phyloP scores from a whole-genome alignment of 2,888 invertebrate genomes.

The Oegoconia quadripuncta region DNA sequence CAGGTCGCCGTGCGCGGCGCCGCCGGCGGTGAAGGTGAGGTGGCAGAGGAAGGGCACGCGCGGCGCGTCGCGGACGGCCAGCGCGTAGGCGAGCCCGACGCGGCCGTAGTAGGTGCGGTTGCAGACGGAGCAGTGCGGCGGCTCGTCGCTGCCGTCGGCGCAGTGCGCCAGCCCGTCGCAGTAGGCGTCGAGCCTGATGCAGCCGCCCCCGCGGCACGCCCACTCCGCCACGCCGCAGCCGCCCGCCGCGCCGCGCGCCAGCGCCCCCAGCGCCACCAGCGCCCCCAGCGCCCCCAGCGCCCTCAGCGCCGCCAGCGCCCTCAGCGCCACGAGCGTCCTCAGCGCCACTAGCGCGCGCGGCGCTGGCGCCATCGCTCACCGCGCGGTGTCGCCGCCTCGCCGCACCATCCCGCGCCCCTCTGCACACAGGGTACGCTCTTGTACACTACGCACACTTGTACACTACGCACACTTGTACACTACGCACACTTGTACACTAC shows the following conservation, averaged over 20 bases:
- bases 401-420: slow-evolving; percentile 10
- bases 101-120: slow-evolving; percentile 95
- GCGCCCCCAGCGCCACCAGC: slow-evolving; percentile 62
- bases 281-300: slow-evolving; percentile 36
- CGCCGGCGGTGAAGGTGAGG: slow-evolving; percentile 94
- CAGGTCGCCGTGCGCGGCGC: slow-evolving; percentile 91
- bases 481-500: no score
- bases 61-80: slow-evolving; percentile 86
- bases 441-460: no score
- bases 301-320: slow-evolving; percentile 13
- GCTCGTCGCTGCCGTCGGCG: slow-evolving; percentile 92
- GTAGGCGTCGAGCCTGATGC: slow-evolving; percentile 90
- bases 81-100: slow-evolving; percentile 88
- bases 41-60: slow-evolving; percentile 93
- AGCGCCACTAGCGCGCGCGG: slow-evolving; percentile 5
- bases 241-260: slow-evolving; percentile 46
- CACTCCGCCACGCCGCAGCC: slow-evolving; percentile 63
- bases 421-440: no score
- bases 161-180: slow-evolving; percentile 93
- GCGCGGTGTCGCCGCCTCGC: slow-evolving; percentile 12
- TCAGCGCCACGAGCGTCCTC: neutral
- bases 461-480: no score
- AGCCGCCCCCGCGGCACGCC: slow-evolving; percentile 81
- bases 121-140: slow-evolving; percentile 89
- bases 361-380: slow-evolving; percentile 8